Evolutionary conservation across 2,113 vertebrate species (phyloP).

Genomic region (Melanotaenia duboulayi): DNA sequence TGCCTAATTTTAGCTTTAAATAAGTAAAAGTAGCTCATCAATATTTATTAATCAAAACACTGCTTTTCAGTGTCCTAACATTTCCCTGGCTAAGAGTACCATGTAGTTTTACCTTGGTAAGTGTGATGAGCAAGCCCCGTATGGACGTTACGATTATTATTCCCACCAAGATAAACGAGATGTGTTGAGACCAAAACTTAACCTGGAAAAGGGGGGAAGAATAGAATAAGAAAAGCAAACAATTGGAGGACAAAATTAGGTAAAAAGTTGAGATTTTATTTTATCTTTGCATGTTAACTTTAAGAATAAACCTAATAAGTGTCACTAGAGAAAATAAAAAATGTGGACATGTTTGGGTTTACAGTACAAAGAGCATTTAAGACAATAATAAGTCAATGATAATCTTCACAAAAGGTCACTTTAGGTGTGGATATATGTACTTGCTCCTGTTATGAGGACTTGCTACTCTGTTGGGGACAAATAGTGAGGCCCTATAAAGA

Average conservation of each 20-base stretch:
- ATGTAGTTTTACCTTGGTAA: conserved; percentile 90
- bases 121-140: conserved; percentile 94
- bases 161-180: conserved; percentile 98
- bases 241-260: neutral
- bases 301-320: neutral
- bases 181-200: conserved; percentile 99
- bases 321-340: conserved; percentile 1
- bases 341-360: conserved; percentile 14
- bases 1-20: too few relatives aligned
- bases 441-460: neutral
- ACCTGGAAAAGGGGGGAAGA: conserved; percentile 82
- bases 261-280: neutral
- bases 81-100: too few relatives aligned
- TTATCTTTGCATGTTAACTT: neutral
- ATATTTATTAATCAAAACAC: too few relatives aligned
- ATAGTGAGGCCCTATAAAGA: neutral
- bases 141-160: conserved; percentile 99
- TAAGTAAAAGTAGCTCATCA: too few relatives aligned
- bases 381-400: conserved; percentile 29
- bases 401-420: conserved; percentile 45
- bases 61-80: too few relatives aligned
- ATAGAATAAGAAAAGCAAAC: neutral
- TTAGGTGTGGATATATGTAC: conserved; percentile 10
- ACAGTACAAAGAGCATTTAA: conserved; percentile 24
- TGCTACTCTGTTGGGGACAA: neutral